These are phyloP conservation scores for Aptenodytes forsteri DNA, from an alignment of 2,113 vertebrate genomes.

Conservation along the genomic window DNA sequence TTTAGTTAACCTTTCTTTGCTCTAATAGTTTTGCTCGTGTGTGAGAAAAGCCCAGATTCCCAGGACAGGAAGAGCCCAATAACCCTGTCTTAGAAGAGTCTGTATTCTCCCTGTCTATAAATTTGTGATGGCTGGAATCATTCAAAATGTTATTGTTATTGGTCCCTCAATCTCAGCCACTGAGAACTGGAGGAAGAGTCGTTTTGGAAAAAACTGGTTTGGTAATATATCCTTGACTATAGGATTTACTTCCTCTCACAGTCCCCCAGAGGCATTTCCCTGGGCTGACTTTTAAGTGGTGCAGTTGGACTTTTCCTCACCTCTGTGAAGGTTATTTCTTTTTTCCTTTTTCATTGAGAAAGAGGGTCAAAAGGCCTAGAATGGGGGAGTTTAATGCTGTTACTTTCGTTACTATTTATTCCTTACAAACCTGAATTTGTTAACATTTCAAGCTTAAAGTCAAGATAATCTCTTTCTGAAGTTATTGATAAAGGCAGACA, in stretches of 20 bases:
- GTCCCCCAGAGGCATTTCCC: background rate
- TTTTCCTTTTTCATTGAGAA: background rate
- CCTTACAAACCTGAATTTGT: background rate
- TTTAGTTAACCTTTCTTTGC: background rate
- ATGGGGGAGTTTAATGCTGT: background rate
- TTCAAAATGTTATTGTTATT: background rate
- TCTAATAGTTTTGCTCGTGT: background rate
- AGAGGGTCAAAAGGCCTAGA: background rate
- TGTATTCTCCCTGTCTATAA: background rate
- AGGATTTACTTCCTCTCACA: background rate
- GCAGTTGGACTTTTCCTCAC: background rate
- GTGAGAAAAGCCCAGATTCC: background rate
- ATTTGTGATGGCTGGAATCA: background rate
- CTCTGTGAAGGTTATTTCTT: background rate
- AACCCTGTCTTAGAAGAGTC: background rate
- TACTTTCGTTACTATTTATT: background rate
- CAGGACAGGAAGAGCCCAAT: background rate
- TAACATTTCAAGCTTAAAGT: background rate
- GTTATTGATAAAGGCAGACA: background rate
- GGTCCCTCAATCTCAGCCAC: background rate
- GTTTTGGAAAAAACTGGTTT: background rate
- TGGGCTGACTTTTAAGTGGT: background rate
- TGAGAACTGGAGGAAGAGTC: background rate
- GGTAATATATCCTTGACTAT: background rate
- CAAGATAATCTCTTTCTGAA: background rate